Evolutionary conservation across 2,888 invertebrate genomes (phyloP), one percentile per base, ranked within the genome.

Genomic region (Euspilapteryx auroguttella): DNA sequence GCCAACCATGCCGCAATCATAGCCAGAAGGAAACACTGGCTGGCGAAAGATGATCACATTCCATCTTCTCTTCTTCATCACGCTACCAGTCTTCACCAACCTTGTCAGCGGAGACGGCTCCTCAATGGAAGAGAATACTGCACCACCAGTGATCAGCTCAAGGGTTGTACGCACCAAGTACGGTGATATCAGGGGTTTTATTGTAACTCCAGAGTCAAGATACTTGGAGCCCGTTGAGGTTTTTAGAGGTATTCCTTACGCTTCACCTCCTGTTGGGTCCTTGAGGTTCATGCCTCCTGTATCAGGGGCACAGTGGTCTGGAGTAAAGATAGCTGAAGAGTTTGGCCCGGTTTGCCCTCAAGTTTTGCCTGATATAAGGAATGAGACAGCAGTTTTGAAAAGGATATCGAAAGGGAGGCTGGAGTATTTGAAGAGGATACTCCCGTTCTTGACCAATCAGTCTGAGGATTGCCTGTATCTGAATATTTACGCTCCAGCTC

Each of bases 401-500:
- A 81, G 85, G 49, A 93, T 95, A 86, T 94, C 96, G 6, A 85
- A 83, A 45, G 95, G 94, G 13, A 79, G 95, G 37, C 75, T 91
- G 49, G 92, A 94, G 54, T 91, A 94, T 56, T 79, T 97, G 47
- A 89, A 86, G 61, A 82, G 94, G 47, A 80, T 97, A 61, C 68
- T 92, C 45, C 93, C 94, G 23, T 87, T 89, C 58, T 79, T 97
- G 42, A 84, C 83, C 42, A 89, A 94, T 58, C 95, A 97, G 75
- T 92, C 89, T 41, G 98, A 98, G 78, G 96, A 98, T 77, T 98
- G 98, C 55, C 83, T 98, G 36, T 95, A 94, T 63, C 81, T 98
- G 55, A 98, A 98, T 69, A 88, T 98, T 52, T 98, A 95, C 78
- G 92, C 94, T 14, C 97, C 97, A 29, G 89, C 89, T 45, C 89